Evolutionary conservation across 1,140 invertebrate species (phyloP).

Genomic region (Hycleus phaleratus): DNA sequence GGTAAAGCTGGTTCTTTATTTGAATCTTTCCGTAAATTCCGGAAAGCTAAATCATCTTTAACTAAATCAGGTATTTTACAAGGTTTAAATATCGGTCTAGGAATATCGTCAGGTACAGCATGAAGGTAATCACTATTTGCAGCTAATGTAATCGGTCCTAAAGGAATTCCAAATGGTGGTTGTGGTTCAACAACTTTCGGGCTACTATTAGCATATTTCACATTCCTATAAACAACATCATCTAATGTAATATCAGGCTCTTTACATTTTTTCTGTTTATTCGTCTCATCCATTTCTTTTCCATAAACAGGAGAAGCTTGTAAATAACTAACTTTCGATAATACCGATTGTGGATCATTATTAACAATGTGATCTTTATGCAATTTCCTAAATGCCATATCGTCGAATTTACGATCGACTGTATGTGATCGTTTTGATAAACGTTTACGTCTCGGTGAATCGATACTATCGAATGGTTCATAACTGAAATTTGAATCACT

Average conservation of each 20-base stretch:
- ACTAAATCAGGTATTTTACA: slow-evolving; percentile 70
- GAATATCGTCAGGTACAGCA: slow-evolving; percentile 54
- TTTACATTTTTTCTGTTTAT: slow-evolving; percentile 50
- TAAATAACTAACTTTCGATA: slow-evolving; percentile 63
- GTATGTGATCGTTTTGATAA: slow-evolving; percentile 40
- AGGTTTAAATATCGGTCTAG: slow-evolving; percentile 53
- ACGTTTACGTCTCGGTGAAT: slow-evolving; percentile 27
- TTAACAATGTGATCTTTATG: slow-evolving; percentile 49
- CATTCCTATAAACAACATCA: slow-evolving; percentile 74
- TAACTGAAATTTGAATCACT: slow-evolving; percentile 38
- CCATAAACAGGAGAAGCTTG: slow-evolving; percentile 58
- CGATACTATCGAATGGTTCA: slow-evolving; percentile 33
- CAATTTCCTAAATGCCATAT: slow-evolving; percentile 71
- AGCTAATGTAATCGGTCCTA: slow-evolving; percentile 67
- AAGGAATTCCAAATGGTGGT: slow-evolving; percentile 81
- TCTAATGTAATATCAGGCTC: slow-evolving; percentile 77
- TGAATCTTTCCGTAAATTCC: slow-evolving; percentile 73
- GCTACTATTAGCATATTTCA: slow-evolving; percentile 65
- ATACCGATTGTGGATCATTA: slow-evolving; percentile 47
- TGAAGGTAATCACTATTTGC: slow-evolving; percentile 78
- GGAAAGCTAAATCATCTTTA: slow-evolving; percentile 78
- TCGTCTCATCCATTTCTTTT: slow-evolving; percentile 39
- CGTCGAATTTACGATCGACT: slow-evolving; percentile 62
- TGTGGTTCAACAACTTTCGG: slow-evolving; percentile 68
- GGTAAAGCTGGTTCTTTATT: slow-evolving; percentile 43